Percentiles rank a stretch among this genome's conserved stretches.
Conservation (phyloP, 1,140 invertebrate species). For the Tribolium castaneum region DNA sequence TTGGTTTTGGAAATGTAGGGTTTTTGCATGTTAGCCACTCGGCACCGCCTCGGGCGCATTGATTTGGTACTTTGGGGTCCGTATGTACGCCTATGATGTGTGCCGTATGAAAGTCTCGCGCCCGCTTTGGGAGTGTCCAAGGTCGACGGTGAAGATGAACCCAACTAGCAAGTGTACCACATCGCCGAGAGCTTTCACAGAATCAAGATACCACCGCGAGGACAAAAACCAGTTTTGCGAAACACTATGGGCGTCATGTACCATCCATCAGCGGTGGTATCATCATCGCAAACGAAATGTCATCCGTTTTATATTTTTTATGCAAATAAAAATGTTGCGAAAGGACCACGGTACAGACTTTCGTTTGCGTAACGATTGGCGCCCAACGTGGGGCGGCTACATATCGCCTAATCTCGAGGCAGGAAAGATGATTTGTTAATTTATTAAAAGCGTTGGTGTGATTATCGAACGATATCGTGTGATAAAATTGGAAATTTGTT, state of each 20-base stretch:
- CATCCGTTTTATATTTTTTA: conserved; percentile 33
- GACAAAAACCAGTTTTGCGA: conserved; percentile 31
- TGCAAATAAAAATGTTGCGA: conserved; percentile 17
- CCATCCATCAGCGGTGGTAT: conserved; percentile 17
- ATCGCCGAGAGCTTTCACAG: conserved; percentile 31
- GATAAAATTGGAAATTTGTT: not conserved
- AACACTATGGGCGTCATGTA: conserved; percentile 31
- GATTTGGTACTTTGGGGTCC: too few relatives aligned
- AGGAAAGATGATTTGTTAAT: not conserved
- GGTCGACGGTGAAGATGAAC: conserved; percentile 26
- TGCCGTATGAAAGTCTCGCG: conserved; percentile 19
- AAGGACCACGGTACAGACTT: not conserved
- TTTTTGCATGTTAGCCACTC: too few relatives aligned
- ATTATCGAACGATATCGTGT: not conserved
- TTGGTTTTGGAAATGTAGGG: too few relatives aligned
- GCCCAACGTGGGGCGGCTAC: not conserved
- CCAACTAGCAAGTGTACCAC: conserved; percentile 34
- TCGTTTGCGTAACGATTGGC: not conserved
- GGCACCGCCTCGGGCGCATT: too few relatives aligned
- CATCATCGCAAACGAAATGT: conserved; percentile 28
- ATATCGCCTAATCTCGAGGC: not conserved
- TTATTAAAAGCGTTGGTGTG: not conserved
- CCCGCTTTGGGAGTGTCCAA: conserved; percentile 27
- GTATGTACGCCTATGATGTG: not conserved
- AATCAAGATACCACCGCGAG: conserved; percentile 6